Evolutionary conservation across 2,797 vertebrate genomes (phyloP), one percentile per base, ranked within the genome.

Genomic region (Liasis olivaceus): DNA sequence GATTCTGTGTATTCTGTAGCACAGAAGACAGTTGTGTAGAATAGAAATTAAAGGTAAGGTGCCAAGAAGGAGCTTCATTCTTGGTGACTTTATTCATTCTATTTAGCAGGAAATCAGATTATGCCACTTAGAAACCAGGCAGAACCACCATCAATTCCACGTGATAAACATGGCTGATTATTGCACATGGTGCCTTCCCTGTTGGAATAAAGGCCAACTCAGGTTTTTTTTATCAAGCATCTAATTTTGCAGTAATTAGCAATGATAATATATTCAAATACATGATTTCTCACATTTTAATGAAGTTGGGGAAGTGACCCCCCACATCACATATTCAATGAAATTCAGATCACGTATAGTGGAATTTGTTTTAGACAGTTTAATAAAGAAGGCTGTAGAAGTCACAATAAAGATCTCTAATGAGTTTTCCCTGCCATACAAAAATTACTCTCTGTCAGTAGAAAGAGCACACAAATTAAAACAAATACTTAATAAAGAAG

Each of bases 391-490:
- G 87, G 86, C 87, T 62, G 63, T 9, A 94, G 94, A 69, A 95
- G 93, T 87, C 66, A 95, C 51, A 93, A 93, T 94, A 95, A 93
- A 92, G 94, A 94, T 42, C 94, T 93, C 85, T 94, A 96, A 95
- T 95, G 89, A 97, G 81, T 93, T 94, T 93, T 94, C 92, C 81
- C 93, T 87, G 94, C 72, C 64, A 95, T 87, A 96, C 42, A 96
- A 96, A 95, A 96, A 96, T 94, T 94, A 96, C 94, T 91, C 93
- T 0, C 64, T 58, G 94, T 89, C 81, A 94, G 31, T 86, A 91
- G 86, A 94, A 96, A 93, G 94, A 95, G 95, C 94, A 96, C n/a
- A 94, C 93, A 95, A 96, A 94, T 96, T 96, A 97, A 96, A 96
- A 96, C 89, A 96, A 90, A 96, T 96, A 94, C 60, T 95, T 95